Base-by-base conservation (phyloP, 2,888 invertebrate species). In the Sarcophaga variegata region DNA sequence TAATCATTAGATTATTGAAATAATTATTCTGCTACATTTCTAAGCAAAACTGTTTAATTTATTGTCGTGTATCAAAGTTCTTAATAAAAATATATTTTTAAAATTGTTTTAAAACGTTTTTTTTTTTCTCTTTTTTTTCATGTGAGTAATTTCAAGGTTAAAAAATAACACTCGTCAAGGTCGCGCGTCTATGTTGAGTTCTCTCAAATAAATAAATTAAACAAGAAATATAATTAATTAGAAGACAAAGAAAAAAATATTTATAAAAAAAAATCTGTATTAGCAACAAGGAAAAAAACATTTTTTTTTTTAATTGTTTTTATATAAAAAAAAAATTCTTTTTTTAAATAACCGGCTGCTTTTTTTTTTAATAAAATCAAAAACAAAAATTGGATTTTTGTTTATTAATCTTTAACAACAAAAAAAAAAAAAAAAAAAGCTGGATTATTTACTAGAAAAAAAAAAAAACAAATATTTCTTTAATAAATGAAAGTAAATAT, bases 131-230 rank as follows among this genome's bases (percentile, higher is more conserved):
- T 37, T 3, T 37, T 6, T 37, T 88, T 77, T 88, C 88, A 87
- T 88, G 88, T 89, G 85, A 89, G 59, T 71, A n/a, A 79, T 88
- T 90, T 90, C 93, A 93, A 93, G 93, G 93, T 93, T 92, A 91
- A 92, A 92, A 92, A 93, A 93, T 93, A 93, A 91, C 92, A 92
- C 91, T 90, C 90, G 88, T 89, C 93, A 93, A 93, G 93, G 93
- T 93, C 93, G 37, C 8, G 10, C 37, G 92, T 90, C 89, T 87
- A 80, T 88, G 85, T 74, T 82, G 81, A 75, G 75, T 82, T 87
- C 72, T 87, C 72, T 67, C 76, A 69, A 69, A 69, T 69, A 69
- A 69, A 69, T 69, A 69, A 69, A 69, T 69, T 20, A 62, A 62
- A 20, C n/a, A 20, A 62, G n/a, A 62, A 20, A 62, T 62, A 62